A percentile compares a stretch with the other conserved stretches of the same genome.
phyloP scores from a whole-genome alignment of 1,140 invertebrate species.

The Megalonaias nervosa region DNA sequence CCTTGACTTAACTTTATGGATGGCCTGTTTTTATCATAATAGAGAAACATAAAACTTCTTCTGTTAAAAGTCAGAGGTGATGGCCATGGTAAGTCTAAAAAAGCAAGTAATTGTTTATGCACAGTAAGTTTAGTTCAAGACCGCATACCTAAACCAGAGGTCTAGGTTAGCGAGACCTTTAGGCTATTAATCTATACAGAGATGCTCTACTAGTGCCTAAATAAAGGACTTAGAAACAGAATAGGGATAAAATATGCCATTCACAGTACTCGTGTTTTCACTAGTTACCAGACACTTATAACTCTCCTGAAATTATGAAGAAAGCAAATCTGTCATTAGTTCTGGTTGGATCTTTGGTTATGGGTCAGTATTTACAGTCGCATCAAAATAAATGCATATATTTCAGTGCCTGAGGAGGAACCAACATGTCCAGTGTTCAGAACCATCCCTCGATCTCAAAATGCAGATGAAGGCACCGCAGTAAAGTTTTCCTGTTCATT shows the following conservation, averaged over 20 bases:
- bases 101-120: no score
- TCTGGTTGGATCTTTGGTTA: not conserved
- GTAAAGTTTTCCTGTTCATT: constrained; percentile 86
- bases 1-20: no score
- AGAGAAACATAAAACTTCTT: no score
- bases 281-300: not conserved
- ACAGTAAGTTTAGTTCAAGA: no score
- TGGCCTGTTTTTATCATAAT: no score
- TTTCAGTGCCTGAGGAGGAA: constrained; percentile 87
- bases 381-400: not conserved
- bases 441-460: constrained; percentile 91
- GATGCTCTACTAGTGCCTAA: no score
- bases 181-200: no score
- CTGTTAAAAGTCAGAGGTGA: no score
- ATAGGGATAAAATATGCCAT: not conserved
- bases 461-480: constrained; percentile 85
- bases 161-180: no score
- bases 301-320: not conserved
- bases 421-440: constrained; percentile 86
- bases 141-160: no score
- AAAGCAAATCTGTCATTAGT: not conserved
- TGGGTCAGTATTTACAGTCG: not conserved
- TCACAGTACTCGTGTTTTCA: not conserved
- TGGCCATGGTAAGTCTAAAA: no score
- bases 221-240: not conserved